Evolutionary conservation across 2,797 vertebrate genomes (phyloP), one percentile per base, ranked within the genome.

Genomic region (Carduelis carduelis): DNA sequence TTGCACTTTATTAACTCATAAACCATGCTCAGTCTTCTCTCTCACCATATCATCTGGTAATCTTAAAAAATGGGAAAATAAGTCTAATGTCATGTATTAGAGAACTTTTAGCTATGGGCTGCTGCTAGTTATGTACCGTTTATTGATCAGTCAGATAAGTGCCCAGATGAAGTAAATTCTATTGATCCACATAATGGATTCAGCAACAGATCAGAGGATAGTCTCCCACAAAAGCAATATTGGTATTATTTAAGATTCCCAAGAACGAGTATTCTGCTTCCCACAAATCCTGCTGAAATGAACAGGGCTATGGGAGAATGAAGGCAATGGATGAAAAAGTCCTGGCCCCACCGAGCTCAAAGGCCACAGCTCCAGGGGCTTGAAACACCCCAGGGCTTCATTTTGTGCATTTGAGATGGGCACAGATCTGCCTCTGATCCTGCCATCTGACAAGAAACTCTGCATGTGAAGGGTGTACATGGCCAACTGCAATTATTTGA

Each of bases 1-100:
- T 35, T 74, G 56, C 53, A 74, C 41, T 93, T 96, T 93, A 81
- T 75, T 81, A 95, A 85, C 70, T 94, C 78, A 85, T 83, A 89
- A 90, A 96, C 72, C 32, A 80, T 18, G 43, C 37, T 74, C 27
- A 72, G 65, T 57, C 60, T 63, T 69, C 59, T 87, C 52, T 83
- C 69, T 46, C 52, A 88, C 39, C 28, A 9, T 87, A 78, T 76
- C n/a, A 91, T 34, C 44, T 52, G 46, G 64, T 74, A 91, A 80
- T 88, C 63, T 80, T 44, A 80, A 87, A 65, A 86, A 89, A 68
- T 3, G 13, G 41, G 16, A 63, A 85, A 91, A 17, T 46, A 70
- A 79, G 41, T 89, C 66, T 57, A 37, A 88, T 72, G 37, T 44
- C 75, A 87, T 82, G 23, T 32, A 91, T 96, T 68, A 93, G 37